These are phyloP conservation scores for Paratrypauchen microcephalus DNA, from an alignment of 2,797 vertebrate genomes.

Conservation along the genomic window DNA sequence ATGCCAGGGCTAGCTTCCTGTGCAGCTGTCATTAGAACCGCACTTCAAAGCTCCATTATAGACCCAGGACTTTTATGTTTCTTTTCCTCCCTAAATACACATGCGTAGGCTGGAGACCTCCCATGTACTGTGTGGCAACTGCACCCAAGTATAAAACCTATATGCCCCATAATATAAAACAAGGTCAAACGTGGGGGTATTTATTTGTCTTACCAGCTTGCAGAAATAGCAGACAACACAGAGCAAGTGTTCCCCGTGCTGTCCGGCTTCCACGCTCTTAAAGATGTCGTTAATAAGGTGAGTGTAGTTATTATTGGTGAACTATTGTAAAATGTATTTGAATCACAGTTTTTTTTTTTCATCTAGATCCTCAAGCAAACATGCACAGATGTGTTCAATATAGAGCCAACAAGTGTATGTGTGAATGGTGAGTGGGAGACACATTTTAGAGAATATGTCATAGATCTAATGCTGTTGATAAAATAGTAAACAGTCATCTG, in stretches of 20 bases:
- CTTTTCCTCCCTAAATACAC: conserved; percentile 13
- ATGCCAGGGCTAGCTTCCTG: conserved; percentile 61
- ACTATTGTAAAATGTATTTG: neutral
- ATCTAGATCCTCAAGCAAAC: conserved; percentile 87
- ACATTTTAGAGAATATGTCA: neutral
- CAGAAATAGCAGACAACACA: conserved; percentile 87
- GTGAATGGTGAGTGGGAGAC: conserved; percentile 83
- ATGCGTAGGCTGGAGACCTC: conserved; percentile 19
- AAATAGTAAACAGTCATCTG: neutral
- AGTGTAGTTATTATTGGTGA: conserved; percentile 52
- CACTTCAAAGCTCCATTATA: conserved; percentile 55
- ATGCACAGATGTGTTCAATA: conserved; percentile 84
- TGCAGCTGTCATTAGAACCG: conserved; percentile 41
- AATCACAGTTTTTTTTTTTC: conserved; percentile 17
- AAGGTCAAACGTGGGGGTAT: neutral
- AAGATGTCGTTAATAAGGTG: conserved; percentile 91
- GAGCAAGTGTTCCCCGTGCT: conserved; percentile 94
- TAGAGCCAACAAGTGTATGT: conserved; percentile 90
- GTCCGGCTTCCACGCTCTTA: conserved; percentile 94
- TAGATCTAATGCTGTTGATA: neutral
- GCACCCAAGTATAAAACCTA: neutral
- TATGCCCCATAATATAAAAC: neutral
- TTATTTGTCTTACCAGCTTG: conserved; percentile 76
- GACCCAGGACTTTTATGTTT: conserved; percentile 40
- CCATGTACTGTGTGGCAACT: neutral